Evolutionary conservation across 2,888 invertebrate species (phyloP).

Genomic region (Dorcus hopei): DNA sequence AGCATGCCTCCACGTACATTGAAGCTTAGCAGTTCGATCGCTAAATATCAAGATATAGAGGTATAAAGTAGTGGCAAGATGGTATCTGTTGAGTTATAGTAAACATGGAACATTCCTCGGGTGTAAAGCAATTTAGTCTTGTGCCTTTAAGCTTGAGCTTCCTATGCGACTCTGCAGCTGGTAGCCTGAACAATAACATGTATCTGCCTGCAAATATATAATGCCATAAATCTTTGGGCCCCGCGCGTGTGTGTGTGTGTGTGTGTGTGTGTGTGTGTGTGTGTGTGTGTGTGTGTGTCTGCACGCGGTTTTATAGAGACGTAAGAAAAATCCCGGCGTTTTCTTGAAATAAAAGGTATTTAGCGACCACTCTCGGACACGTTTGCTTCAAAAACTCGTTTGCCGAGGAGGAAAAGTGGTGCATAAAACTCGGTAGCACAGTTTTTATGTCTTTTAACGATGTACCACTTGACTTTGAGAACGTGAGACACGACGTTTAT

Average conservation of each 20-base stretch:
- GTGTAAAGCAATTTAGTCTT: slow-evolving; percentile 30
- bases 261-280: too few relatives aligned
- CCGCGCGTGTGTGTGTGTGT: not conserved
- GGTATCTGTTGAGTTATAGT: slow-evolving; percentile 30
- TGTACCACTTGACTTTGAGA: too few relatives aligned
- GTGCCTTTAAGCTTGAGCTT: slow-evolving; percentile 28
- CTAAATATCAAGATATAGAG: slow-evolving; percentile 26
- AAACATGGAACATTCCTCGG: slow-evolving; percentile 31
- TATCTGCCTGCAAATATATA: slow-evolving; percentile 28
- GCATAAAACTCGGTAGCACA: too few relatives aligned
- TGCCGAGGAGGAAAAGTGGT: too few relatives aligned
- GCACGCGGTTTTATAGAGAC: slow-evolving; percentile 9
- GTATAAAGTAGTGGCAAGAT: slow-evolving; percentile 28
- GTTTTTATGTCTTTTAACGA: too few relatives aligned
- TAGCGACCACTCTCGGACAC: not conserved
- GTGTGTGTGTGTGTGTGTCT: not conserved
- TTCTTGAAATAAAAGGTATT: slow-evolving; percentile 10
- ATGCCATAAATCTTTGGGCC: slow-evolving; percentile 29
- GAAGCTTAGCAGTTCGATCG: slow-evolving; percentile 18
- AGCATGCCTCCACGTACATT: too few relatives aligned
- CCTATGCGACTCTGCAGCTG: slow-evolving; percentile 27
- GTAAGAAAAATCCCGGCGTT: slow-evolving; percentile 4
- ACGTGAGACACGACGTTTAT: too few relatives aligned
- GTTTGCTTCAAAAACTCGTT: too few relatives aligned
- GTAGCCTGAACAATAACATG: slow-evolving; percentile 36